Evolutionary conservation across 2,797 vertebrate species (phyloP).

Genomic region (Rhabdophis nuchalis): DNA sequence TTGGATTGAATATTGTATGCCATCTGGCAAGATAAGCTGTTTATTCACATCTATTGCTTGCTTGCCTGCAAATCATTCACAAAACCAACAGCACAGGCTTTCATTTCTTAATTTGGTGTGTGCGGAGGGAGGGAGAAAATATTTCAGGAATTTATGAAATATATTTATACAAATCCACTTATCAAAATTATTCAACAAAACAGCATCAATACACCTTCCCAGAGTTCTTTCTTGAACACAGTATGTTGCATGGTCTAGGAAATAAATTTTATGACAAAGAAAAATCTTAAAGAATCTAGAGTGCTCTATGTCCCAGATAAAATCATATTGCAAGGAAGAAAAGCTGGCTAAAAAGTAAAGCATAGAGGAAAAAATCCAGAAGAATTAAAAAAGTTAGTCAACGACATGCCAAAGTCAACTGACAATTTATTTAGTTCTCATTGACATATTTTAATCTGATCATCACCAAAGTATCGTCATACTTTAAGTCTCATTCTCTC

Average conservation of each 20-base stretch:
- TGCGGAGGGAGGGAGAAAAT: neutral
- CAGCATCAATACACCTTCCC: neutral
- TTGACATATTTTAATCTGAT: neutral
- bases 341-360: conserved; percentile 23
- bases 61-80: conserved; percentile 35
- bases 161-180: conserved; percentile 5
- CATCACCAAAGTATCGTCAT: neutral
- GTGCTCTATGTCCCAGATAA: conserved; percentile 2
- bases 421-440: neutral
- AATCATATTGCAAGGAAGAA: conserved; percentile 17
- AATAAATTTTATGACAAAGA: neutral
- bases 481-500: neutral
- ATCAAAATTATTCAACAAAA: conserved; percentile 12
- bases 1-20: conserved; percentile 35
- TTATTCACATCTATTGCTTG: conserved; percentile 34
- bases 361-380: conserved; percentile 13
- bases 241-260: conserved; percentile 8
- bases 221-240: conserved; percentile 13
- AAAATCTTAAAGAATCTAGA: conserved; percentile 2
- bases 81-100: conserved; percentile 35
- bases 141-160: conserved; percentile 25
- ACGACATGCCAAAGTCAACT: neutral
- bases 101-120: conserved; percentile 15
- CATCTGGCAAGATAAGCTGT: conserved; percentile 40
- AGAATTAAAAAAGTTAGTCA: conserved; percentile 28